These are phyloP conservation scores for Delphinus delphis DNA, from an alignment of 2,113 vertebrate species.

Conservation along the genomic window DNA sequence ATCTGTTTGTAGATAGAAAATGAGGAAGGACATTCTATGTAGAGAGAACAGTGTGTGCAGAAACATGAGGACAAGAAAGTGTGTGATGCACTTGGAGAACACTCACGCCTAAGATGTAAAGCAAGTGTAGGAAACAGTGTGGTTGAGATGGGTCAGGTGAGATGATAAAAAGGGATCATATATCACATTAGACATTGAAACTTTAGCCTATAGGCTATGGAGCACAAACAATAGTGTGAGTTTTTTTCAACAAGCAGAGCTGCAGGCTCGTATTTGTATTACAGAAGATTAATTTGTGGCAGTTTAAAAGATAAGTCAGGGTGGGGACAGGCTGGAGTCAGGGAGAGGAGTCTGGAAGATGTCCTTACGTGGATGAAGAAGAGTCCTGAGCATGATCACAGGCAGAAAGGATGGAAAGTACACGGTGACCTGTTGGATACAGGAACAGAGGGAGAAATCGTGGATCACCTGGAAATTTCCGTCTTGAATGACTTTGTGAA, in stretches of 20 bases:
- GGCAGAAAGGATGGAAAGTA: background rate
- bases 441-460: background rate
- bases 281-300: background rate
- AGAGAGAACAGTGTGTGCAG: background rate
- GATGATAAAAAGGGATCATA: no score
- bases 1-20: background rate
- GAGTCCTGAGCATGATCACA: accelerated
- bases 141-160: background rate
- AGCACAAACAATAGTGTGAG: background rate
- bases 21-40: background rate
- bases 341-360: no score
- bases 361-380: background rate
- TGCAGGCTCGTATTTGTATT: background rate
- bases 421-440: background rate
- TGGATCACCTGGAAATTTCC: background rate
- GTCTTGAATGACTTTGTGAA: background rate
- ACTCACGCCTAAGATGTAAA: background rate
- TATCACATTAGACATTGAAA: background rate
- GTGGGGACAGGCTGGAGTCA: background rate
- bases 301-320: background rate
- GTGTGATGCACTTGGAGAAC: background rate
- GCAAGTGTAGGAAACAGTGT: background rate
- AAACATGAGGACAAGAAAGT: background rate
- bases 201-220: background rate
- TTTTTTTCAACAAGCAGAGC: background rate